Evolutionary conservation across 1,140 invertebrate genomes (phyloP).

Genomic region (Spodoptera frugiperda): DNA sequence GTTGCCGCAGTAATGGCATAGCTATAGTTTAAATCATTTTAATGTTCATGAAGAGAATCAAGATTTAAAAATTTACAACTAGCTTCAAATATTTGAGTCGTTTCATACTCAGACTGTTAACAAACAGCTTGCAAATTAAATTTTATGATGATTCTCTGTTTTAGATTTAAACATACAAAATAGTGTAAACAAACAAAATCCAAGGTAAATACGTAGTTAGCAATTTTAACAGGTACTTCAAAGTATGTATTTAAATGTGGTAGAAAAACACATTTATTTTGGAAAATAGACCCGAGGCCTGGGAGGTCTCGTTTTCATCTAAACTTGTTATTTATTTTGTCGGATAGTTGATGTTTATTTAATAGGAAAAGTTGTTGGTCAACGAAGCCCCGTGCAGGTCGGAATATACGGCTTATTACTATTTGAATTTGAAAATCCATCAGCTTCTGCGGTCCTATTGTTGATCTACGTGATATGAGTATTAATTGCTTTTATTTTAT

Average conservation of each 20-base stretch:
- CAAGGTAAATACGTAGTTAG: too few relatives aligned
- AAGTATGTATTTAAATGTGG: background rate
- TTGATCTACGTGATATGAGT: background rate
- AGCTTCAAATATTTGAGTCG: too few relatives aligned
- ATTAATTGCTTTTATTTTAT: constrained; percentile 26
- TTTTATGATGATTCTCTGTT: too few relatives aligned
- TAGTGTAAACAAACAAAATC: too few relatives aligned
- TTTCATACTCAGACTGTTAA: too few relatives aligned
- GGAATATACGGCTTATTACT: constrained; percentile 31
- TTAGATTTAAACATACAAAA: too few relatives aligned
- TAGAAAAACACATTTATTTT: constrained; percentile 13
- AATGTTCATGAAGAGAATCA: too few relatives aligned
- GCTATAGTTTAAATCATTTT: too few relatives aligned
- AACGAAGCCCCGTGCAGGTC: constrained; percentile 24
- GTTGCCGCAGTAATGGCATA: background rate
- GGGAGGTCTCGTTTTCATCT: constrained; percentile 31
- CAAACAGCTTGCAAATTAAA: too few relatives aligned
- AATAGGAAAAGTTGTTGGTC: constrained; percentile 45
- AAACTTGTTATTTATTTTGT: constrained; percentile 40
- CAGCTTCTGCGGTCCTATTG: constrained; percentile 7
- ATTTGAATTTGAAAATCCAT: constrained; percentile 35
- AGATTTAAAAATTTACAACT: too few relatives aligned
- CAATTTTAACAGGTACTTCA: background rate
- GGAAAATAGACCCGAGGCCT: constrained; percentile 6
- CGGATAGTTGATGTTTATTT: constrained; percentile 43